Evolutionary conservation across 2,888 invertebrate genomes (phyloP), one percentile per base, ranked within the genome.

Genomic region (Teleogryllus oceanicus): DNA sequence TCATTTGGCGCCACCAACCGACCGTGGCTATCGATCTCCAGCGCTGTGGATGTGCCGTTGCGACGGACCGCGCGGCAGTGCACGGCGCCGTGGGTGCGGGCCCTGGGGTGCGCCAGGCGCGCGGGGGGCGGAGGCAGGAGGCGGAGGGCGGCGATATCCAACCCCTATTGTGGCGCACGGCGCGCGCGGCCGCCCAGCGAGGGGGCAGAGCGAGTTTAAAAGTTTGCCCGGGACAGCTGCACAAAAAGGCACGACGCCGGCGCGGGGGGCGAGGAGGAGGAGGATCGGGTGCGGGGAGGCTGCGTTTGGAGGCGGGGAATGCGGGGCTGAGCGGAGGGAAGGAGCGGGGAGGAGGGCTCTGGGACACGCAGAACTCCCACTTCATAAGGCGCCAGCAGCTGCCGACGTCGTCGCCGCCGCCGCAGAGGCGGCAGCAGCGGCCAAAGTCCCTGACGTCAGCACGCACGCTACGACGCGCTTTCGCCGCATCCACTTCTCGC

Each of bases 321-420:
- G 62, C 3, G 62, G n/a, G n/a, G 62, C 0, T 4, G n/a, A n/a
- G 62, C 12, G 62, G 62, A 13, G 10, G 12, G 62, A 11, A n/a
- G n/a, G 62, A 18, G 16, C 62, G n/a, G 62, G 62, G 62, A 62
- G 0, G 62, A 62, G 62, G 37, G 37, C 0, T 37, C 37, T 8
- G 37, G 37, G 37, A 5, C 37, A 37, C 37, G 37, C 37, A 8
- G 37, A 37, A 62, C 62, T 62, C n/a, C n/a, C 62, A 18, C 62
- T 62, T 62, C 62, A 62, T 62, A 62, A 62, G 62, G 62, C 13
- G 62, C 62, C 16, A 62, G 62, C 62, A 62, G 62, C 62, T 62
- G 62, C 62, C 13, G n/a, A 13, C 37, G 37, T 37, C 37, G 37
- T 5, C 37, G 37, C 1, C 37, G 37, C 37, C 37, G 37, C 37